These are phyloP conservation scores for Ferdinandea cuprea DNA, from an alignment of 2,888 invertebrate species.

Conservation along the genomic window DNA sequence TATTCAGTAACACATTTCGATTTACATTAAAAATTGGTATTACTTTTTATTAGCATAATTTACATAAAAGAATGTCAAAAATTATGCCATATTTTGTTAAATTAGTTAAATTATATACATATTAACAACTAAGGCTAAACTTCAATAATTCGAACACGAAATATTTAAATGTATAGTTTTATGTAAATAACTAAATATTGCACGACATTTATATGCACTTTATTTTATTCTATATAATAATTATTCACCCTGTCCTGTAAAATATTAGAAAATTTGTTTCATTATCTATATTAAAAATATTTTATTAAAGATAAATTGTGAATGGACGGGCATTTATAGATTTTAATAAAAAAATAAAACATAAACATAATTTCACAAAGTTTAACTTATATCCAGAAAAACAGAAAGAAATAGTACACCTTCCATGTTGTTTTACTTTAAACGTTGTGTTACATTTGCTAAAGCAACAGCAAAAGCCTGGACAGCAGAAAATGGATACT, in stretches of 20 bases:
- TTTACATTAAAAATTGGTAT: slow-evolving; percentile 51
- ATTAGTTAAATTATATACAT: slow-evolving; percentile 48
- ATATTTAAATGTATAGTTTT: slow-evolving; percentile 49
- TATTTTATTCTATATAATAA: slow-evolving; percentile 38
- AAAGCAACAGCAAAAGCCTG: slow-evolving; percentile 99
- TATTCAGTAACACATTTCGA: slow-evolving; percentile 44
- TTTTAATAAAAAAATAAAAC: slow-evolving; percentile 40
- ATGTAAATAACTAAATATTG: slow-evolving; percentile 70
- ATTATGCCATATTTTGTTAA: slow-evolving; percentile 29
- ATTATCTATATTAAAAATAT: slow-evolving; percentile 65
- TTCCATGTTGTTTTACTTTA: slow-evolving; percentile 79
- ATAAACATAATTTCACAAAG: slow-evolving; percentile 4
- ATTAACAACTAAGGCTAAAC: slow-evolving; percentile 52
- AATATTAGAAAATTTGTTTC: slow-evolving; percentile 70
- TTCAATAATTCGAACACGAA: slow-evolving; percentile 47
- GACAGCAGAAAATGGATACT: slow-evolving; percentile 98
- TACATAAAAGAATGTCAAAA: slow-evolving; percentile 41
- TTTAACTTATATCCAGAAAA: slow-evolving; percentile 32
- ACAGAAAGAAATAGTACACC: slow-evolving; percentile 13
- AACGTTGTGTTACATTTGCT: slow-evolving; percentile 83
- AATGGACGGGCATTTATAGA: slow-evolving; percentile 71
- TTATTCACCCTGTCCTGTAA: slow-evolving; percentile 69
- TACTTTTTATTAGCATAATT: slow-evolving; percentile 52
- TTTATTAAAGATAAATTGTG: slow-evolving; percentile 68
- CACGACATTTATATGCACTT: slow-evolving; percentile 61